A percentile compares a stretch with the other conserved stretches of the same genome.
phyloP scores from a whole-genome alignment of 1,140 invertebrate genomes.

The Rhizoglyphus robini region DNA sequence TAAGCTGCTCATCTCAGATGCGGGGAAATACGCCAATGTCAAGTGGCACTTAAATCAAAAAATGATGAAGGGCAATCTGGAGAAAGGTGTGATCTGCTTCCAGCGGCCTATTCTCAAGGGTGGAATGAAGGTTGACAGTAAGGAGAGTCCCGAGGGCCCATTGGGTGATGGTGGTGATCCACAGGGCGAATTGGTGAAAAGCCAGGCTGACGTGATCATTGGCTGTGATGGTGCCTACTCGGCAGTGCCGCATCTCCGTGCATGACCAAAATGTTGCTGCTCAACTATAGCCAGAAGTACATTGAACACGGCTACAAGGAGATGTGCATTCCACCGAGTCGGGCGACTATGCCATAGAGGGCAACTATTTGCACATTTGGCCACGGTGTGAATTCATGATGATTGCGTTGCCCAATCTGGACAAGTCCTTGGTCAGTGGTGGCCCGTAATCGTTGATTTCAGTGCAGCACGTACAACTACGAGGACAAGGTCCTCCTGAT shows the following conservation, averaged over 20 bases:
- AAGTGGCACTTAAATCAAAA: slow-evolving; percentile 71
- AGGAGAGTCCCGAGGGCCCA: neutral
- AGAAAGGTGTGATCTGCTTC: slow-evolving; percentile 45
- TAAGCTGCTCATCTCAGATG: slow-evolving; percentile 58
- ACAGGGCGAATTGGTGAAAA: neutral
- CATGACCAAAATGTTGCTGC: slow-evolving; percentile 62
- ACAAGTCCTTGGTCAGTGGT: slow-evolving; percentile 67
- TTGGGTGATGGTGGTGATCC: neutral
- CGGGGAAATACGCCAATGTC: slow-evolving; percentile 66
- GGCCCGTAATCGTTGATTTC: slow-evolving; percentile 61
- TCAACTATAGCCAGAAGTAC: slow-evolving; percentile 75
- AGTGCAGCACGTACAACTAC: slow-evolving; percentile 43
- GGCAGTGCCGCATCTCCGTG: slow-evolving; percentile 57
- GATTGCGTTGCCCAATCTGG: slow-evolving; percentile 90
- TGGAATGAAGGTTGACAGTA: neutral
- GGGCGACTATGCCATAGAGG: slow-evolving; percentile 56
- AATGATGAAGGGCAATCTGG: slow-evolving; percentile 49
- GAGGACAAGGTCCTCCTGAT: slow-evolving; percentile 59
- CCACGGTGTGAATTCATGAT: slow-evolving; percentile 89
- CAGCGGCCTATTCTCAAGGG: slow-evolving; percentile 28
- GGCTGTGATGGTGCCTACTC: slow-evolving; percentile 93
- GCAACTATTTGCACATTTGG: slow-evolving; percentile 91
- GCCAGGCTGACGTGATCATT: slow-evolving; percentile 61
- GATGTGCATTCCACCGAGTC: slow-evolving; percentile 58
- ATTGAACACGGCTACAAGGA: slow-evolving; percentile 94